Evolutionary conservation across 2,113 vertebrate genomes (phyloP).

Genomic region (Chaetorhynchus papuensis): DNA sequence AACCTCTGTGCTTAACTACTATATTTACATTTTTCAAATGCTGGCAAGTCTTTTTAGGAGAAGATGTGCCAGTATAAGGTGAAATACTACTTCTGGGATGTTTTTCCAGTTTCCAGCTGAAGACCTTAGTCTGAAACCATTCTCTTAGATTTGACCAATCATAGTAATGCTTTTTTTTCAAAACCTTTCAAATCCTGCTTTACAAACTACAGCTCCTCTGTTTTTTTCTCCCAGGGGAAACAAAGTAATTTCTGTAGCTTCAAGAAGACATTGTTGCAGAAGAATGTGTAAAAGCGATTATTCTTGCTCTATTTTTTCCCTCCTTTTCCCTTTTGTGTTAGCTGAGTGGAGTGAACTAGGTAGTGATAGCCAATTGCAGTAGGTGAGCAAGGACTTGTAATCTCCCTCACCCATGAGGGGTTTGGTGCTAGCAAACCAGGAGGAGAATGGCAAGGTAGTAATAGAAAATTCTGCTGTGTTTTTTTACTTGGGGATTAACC

Average conservation of each 20-base stretch:
- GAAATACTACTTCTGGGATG: background rate
- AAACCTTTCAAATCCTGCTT: background rate
- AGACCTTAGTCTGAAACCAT: background rate
- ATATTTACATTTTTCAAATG: background rate
- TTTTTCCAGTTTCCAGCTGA: background rate
- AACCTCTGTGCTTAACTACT: background rate
- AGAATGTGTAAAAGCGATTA: background rate
- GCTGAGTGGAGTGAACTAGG: background rate
- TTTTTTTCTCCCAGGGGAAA: background rate
- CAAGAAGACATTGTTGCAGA: background rate
- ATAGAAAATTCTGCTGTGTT: background rate
- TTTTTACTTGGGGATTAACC: background rate
- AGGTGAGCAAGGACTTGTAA: background rate
- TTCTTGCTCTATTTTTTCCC: background rate
- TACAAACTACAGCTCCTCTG: background rate
- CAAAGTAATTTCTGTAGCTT: background rate
- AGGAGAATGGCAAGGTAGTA: background rate
- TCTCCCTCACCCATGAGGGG: background rate
- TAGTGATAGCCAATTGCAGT: background rate
- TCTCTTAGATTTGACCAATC: background rate
- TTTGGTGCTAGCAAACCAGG: background rate
- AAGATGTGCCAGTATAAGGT: background rate
- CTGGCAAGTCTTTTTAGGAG: background rate
- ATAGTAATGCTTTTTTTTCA: background rate
- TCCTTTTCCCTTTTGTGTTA: background rate